These are phyloP conservation scores for Lasiurus borealis DNA, from an alignment of 2,113 vertebrate genomes.

Conservation along the genomic window DNA sequence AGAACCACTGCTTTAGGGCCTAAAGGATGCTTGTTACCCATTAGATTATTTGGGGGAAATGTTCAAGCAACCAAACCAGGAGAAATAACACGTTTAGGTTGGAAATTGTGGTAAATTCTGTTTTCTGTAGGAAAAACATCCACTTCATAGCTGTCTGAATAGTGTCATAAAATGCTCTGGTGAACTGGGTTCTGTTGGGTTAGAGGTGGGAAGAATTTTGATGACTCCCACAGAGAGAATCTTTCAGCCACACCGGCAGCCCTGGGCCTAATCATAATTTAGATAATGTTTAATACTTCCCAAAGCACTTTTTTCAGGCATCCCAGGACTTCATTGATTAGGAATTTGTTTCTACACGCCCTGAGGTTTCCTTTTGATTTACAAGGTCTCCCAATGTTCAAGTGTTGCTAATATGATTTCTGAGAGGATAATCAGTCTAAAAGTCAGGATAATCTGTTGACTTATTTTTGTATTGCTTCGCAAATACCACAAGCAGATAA, in stretches of 20 bases:
- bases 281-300: constrained; percentile 5
- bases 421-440: background rate
- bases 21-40: background rate
- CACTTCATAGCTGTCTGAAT: background rate
- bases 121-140: background rate
- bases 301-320: background rate
- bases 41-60: background rate
- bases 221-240: background rate
- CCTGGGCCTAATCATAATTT: constrained; percentile 39
- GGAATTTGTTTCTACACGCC: constrained; percentile 51
- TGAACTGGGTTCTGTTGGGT: constrained; percentile 14
- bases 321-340: constrained; percentile 12
- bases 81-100: background rate
- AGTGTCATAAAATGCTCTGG: background rate
- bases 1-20: too few relatives aligned
- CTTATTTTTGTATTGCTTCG: constrained; percentile 20
- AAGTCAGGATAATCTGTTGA: background rate
- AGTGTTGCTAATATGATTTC: constrained; percentile 8
- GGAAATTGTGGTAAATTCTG: background rate
- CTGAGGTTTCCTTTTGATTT: constrained; percentile 38
- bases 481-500: background rate
- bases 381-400: background rate
- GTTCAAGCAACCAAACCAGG: background rate
- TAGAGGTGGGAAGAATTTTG: background rate
- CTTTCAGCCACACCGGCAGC: background rate